These are phyloP conservation scores for Adoxophyes honmai DNA, from an alignment of 1,140 invertebrate genomes.

Conservation along the genomic window DNA sequence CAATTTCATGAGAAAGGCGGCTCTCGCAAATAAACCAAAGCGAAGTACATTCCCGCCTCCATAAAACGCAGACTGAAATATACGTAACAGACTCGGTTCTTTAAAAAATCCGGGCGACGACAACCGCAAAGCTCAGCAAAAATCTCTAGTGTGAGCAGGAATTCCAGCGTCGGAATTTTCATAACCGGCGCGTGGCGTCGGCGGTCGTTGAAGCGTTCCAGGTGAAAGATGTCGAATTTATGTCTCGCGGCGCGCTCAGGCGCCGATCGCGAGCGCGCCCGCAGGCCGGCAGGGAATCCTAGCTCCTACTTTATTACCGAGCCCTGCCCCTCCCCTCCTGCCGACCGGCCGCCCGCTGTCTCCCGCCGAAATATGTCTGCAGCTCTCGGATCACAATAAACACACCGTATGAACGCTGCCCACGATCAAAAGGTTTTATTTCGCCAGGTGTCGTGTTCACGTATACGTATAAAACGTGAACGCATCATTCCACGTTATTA, in stretches of 20 bases:
- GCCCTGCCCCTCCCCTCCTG: slow-evolving; percentile 15
- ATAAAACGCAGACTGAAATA: slow-evolving; percentile 70
- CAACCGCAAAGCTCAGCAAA: slow-evolving; percentile 64
- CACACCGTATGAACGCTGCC: slow-evolving; percentile 31
- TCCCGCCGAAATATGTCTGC: slow-evolving; percentile 42
- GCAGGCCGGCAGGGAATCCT: slow-evolving; percentile 28
- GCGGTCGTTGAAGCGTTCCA: slow-evolving; percentile 42
- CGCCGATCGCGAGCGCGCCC: slow-evolving; percentile 37
- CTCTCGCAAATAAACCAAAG: slow-evolving; percentile 66
- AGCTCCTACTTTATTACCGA: slow-evolving; percentile 45
- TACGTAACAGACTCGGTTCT: slow-evolving; percentile 62
- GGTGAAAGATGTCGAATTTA: slow-evolving; percentile 53
- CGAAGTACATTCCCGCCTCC: slow-evolving; percentile 64
- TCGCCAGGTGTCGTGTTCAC: slow-evolving; percentile 37
- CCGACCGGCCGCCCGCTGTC: slow-evolving; percentile 20
- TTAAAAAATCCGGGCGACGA: slow-evolving; percentile 61
- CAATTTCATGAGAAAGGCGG: slow-evolving; percentile 68
- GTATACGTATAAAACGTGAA: slow-evolving; percentile 34
- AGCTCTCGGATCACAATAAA: slow-evolving; percentile 28
- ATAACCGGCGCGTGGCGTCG: slow-evolving; percentile 54
- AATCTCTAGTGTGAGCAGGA: slow-evolving; percentile 63
- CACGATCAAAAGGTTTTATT: slow-evolving; percentile 40
- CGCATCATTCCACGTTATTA: slow-evolving; percentile 30
- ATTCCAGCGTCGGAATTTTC: slow-evolving; percentile 70
- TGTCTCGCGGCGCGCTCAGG: slow-evolving; percentile 46